phyloP scores from a whole-genome alignment of 2,888 invertebrate genomes.

The Actias luna region DNA sequence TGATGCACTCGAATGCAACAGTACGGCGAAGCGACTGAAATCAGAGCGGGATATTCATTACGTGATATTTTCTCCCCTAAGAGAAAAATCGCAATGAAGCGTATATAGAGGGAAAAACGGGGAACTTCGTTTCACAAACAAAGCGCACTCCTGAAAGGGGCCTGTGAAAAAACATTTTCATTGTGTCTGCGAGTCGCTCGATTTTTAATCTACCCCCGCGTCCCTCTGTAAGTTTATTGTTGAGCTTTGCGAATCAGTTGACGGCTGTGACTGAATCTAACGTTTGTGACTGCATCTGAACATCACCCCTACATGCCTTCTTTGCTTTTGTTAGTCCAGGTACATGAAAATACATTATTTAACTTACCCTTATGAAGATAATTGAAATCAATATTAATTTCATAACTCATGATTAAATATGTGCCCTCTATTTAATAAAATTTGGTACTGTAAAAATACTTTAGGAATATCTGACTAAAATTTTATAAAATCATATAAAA shows the following conservation, averaged over 20 bases:
- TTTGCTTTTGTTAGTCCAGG: constrained; percentile 13
- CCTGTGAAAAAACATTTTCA: constrained; percentile 78
- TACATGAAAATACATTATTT: too few relatives aligned
- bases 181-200: constrained; percentile 77
- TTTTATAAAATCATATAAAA: too few relatives aligned
- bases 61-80: constrained; percentile 59
- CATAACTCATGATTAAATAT: too few relatives aligned
- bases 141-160: constrained; percentile 71
- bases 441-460: too few relatives aligned
- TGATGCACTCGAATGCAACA: constrained; percentile 39
- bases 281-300: constrained; percentile 37
- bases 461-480: too few relatives aligned
- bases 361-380: background rate
- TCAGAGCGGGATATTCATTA: constrained; percentile 65
- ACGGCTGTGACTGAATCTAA: constrained; percentile 51
- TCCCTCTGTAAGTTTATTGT: constrained; percentile 73
- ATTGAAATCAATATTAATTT: too few relatives aligned
- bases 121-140: constrained; percentile 79
- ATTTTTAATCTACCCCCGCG: constrained; percentile 76
- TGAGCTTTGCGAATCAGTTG: constrained; percentile 59
- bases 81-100: constrained; percentile 69
- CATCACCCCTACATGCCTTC: constrained; percentile 13
- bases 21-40: constrained; percentile 39
- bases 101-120: constrained; percentile 66
- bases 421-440: too few relatives aligned